Percentiles rank a stretch among this genome's conserved stretches.
Evolutionary conservation across 2,797 vertebrate species (phyloP).

Genomic region (Tenualosa ilisha): DNA sequence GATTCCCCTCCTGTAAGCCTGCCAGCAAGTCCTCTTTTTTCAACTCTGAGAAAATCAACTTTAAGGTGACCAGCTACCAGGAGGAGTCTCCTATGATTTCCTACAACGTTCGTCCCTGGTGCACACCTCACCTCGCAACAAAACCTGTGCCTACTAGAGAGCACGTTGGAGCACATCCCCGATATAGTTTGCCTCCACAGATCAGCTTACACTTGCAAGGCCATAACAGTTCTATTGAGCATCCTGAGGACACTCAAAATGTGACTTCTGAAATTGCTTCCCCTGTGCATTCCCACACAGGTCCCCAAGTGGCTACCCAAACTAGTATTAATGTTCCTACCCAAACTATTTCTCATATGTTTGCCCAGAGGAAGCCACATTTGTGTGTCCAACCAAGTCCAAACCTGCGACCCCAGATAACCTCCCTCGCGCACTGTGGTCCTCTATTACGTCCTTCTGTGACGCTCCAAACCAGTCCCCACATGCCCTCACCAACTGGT

Average conservation of each 20-base stretch:
- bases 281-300: background rate
- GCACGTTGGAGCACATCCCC: background rate
- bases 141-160: background rate
- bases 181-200: background rate
- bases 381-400: background rate
- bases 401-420: background rate
- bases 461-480: background rate
- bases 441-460: background rate
- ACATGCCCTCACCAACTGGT: background rate
- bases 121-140: background rate
- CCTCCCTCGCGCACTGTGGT: background rate
- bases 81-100: conserved; percentile 49
- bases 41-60: conserved; percentile 44
- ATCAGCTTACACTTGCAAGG: background rate
- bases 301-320: background rate
- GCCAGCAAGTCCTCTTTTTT: conserved; percentile 24
- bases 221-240: background rate
- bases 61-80: conserved; percentile 46
- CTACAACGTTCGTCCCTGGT: conserved; percentile 47
- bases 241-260: background rate
- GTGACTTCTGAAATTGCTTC: background rate
- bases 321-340: background rate
- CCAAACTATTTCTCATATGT: conserved; percentile 4
- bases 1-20: conserved; percentile 27
- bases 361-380: background rate